phyloP scores from a whole-genome alignment of 2,113 vertebrate genomes.

The Hemicordylus capensis region DNA sequence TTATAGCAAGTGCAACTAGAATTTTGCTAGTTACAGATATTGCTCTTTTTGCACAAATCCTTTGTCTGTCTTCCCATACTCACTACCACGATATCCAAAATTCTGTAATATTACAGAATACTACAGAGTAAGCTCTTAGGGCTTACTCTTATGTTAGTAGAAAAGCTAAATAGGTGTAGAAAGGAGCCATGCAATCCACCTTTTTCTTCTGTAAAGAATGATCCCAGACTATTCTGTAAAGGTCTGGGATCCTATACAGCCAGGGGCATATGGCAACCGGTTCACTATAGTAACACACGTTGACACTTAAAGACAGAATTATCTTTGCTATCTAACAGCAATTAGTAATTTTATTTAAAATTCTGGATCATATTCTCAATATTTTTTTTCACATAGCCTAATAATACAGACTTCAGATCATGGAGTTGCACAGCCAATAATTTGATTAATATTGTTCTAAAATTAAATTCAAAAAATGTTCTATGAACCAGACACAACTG shows the following conservation, averaged over 20 bases:
- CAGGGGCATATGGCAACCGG: not conserved
- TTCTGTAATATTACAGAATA: not conserved
- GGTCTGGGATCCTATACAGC: not conserved
- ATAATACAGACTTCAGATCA: not conserved
- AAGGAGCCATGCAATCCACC: not conserved
- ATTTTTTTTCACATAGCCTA: not conserved
- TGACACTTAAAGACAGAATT: not conserved
- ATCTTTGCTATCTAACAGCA: not conserved
- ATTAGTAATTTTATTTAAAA: not conserved
- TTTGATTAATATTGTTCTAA: not conserved
- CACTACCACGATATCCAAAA: not conserved
- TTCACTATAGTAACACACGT: not conserved
- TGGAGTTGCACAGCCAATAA: not conserved
- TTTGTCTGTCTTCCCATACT: not conserved
- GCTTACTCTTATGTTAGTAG: not conserved
- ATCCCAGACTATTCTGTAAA: too few relatives aligned
- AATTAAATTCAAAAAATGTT: not conserved
- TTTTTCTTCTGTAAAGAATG: too few relatives aligned
- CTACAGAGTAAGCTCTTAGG: too few relatives aligned
- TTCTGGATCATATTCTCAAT: not conserved
- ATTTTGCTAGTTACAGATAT: not conserved
- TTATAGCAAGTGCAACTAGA: too few relatives aligned
- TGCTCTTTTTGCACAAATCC: not conserved
- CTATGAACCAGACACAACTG: not conserved
- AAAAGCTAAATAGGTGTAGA: not conserved